Evolutionary conservation across 2,888 invertebrate species (phyloP), one percentile per base, ranked within the genome.

Genomic region (Drosophila maculinotata): DNA sequence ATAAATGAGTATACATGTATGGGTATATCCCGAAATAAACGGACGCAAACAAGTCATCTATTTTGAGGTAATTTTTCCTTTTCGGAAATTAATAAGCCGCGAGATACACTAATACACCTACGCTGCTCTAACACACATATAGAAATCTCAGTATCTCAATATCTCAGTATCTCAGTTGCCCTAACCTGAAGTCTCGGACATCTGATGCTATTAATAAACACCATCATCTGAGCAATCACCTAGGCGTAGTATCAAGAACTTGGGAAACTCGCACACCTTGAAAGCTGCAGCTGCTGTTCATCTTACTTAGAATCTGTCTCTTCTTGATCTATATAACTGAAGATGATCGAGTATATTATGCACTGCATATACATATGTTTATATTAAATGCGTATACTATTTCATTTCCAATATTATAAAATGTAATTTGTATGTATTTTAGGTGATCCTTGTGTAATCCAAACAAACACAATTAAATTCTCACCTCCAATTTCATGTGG

Each of bases 171-270:
- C 67, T 60, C 36, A 63, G 71, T 77, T 74, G 81, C 64, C 71
- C 82, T 75, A 81, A 71, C 71, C 74, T 67, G 63, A 83, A 76
- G 77, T 69, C 74, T 69, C 62, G 59, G 52, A 67, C 63, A 60
- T 58, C 51, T 15, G 28, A 59, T 58, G 44, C 83, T 82, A 85
- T 72, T 68, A 58, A 82, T 85, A 82, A 56, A 66, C 48, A 25
- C 31, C 69, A 64, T 54, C 48, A 59, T 68, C 47, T 54, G 53
- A 63, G 44, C 62, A 48, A 67, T 67, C 60, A 69, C 66, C 66
- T 76, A 68, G 76, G 74, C 74, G 56, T 76, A 64, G 45, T 52
- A 65, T 63, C 45, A 51, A 65, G 64, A 79, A 51, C 52, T 65
- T 56, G 63, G 58, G 59, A 60, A 57, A 60, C 76, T 66, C 65